phyloP scores from a whole-genome alignment of 1,140 invertebrate species.

The Leptinotarsa undecemlineata region DNA sequence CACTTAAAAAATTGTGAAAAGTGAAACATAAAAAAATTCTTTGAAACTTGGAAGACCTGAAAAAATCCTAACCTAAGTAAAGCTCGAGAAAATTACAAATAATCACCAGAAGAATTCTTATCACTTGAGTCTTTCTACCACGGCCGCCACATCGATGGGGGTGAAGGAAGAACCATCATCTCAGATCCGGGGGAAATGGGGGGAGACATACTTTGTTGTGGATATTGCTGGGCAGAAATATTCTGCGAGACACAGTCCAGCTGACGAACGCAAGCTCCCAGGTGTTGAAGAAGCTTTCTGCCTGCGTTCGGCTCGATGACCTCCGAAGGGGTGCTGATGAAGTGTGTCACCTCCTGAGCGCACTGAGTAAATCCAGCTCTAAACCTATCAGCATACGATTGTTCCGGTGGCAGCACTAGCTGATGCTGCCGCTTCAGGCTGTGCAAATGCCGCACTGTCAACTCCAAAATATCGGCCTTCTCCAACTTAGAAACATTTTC shows the following conservation, averaged over 20 bases:
- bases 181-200: slow-evolving; percentile 41
- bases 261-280: slow-evolving; percentile 55
- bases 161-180: slow-evolving; percentile 26
- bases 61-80: slow-evolving; percentile 13
- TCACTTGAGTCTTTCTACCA: slow-evolving; percentile 47
- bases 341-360: slow-evolving; percentile 87
- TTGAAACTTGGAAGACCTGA: slow-evolving; percentile 29
- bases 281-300: slow-evolving; percentile 56
- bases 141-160: slow-evolving; percentile 52
- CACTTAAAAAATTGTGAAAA: slow-evolving; percentile 14
- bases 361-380: slow-evolving; percentile 89
- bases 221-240: slow-evolving; percentile 29
- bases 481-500: slow-evolving; percentile 92
- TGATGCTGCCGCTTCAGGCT: slow-evolving; percentile 76
- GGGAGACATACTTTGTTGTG: slow-evolving; percentile 42
- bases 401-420: slow-evolving; percentile 65
- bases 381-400: slow-evolving; percentile 79
- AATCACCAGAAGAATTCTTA: slow-evolving; percentile 27
- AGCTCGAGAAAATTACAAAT: slow-evolving; percentile 23
- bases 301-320: slow-evolving; percentile 54
- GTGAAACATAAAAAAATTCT: slow-evolving; percentile 24
- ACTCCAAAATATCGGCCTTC: slow-evolving; percentile 94
- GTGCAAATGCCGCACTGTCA: slow-evolving; percentile 90
- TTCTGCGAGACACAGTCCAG: slow-evolving; percentile 50
- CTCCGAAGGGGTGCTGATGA: slow-evolving; percentile 59